phyloP scores from a whole-genome alignment of 2,113 vertebrate species.

The Leucosticte australis region DNA sequence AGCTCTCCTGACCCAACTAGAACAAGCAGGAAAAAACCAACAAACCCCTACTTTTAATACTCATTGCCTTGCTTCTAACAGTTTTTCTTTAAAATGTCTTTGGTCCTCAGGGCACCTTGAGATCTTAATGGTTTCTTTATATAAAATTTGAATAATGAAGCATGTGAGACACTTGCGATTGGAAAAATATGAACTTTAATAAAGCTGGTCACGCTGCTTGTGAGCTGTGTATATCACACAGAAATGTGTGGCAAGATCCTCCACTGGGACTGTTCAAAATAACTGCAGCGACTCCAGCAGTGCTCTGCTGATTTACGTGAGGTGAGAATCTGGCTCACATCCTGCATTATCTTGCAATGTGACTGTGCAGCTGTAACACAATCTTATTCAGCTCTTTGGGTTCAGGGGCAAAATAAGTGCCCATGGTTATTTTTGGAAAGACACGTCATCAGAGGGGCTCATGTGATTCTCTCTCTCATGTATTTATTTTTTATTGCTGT shows the following conservation, averaged over 20 bases:
- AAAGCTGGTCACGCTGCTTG: background rate
- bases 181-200: constrained; percentile 32
- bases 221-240: constrained; percentile 8
- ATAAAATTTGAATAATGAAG: constrained; percentile 38
- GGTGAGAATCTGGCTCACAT: constrained; percentile 39
- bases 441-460: background rate
- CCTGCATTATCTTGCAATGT: constrained; percentile 11
- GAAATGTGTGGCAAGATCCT: constrained; percentile 1
- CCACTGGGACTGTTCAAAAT: background rate
- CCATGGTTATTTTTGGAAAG: constrained; percentile 26
- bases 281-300: constrained; percentile 19
- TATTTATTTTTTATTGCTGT: constrained; percentile 27
- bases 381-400: constrained; percentile 15
- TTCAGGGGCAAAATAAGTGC: background rate
- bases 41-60: background rate
- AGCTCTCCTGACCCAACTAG: background rate
- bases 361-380: background rate
- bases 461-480: background rate
- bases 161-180: background rate
- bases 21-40: background rate
- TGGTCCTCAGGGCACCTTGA: constrained; percentile 27
- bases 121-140: background rate
- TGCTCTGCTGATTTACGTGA: background rate
- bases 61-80: background rate
- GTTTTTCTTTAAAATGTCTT: constrained; percentile 13